phyloP scores from a whole-genome alignment of 2,888 invertebrate species.

The Teleogryllus oceanicus region DNA sequence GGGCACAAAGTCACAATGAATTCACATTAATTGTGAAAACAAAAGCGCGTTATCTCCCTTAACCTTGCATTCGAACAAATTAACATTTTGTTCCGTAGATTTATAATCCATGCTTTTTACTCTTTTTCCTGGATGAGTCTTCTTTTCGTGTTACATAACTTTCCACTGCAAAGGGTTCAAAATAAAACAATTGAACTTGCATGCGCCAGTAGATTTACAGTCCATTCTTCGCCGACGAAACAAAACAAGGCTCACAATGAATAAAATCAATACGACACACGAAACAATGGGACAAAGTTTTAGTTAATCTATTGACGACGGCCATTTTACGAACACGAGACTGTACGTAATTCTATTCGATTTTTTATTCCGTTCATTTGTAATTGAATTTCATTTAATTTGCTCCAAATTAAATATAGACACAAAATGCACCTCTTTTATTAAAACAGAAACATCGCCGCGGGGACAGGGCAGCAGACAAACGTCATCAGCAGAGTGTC shows the following conservation, averaged over 20 bases:
- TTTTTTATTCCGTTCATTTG: background rate
- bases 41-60: background rate
- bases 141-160: no score
- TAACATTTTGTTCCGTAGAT: background rate
- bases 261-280: background rate
- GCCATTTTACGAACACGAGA: background rate
- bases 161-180: no score
- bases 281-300: background rate
- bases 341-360: background rate
- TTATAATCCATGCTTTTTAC: background rate
- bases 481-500: background rate
- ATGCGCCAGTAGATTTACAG: no score
- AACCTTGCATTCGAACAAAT: background rate
- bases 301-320: background rate
- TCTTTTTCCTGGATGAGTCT: background rate
- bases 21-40: background rate
- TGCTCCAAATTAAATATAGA: conserved; percentile 8
- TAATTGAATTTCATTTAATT: background rate
- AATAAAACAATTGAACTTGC: no score
- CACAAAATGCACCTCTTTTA: background rate
- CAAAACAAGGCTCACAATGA: background rate
- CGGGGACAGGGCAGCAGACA: background rate
- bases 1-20: no score
- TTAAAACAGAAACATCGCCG: conserved; percentile 3
- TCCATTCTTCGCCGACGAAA: no score